Evolutionary conservation across 2,113 vertebrate genomes (phyloP).

Genomic region (Plestiodon gilberti): DNA sequence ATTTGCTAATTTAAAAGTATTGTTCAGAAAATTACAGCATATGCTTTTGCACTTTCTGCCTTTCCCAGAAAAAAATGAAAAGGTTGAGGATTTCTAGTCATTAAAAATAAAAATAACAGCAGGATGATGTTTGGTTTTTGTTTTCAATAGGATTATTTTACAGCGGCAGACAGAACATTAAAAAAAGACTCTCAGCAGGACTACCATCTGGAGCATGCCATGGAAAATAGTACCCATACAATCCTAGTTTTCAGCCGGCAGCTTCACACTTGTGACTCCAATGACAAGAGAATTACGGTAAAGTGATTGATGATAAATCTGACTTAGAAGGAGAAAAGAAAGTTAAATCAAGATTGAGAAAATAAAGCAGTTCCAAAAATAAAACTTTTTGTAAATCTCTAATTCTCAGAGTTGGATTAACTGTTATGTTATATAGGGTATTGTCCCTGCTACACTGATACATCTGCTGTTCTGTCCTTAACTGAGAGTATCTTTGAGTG

Average conservation of each 20-base stretch:
- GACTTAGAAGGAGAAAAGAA: not conserved
- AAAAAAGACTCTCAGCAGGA: constrained; percentile 83
- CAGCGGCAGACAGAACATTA: constrained; percentile 81
- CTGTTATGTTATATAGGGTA: not conserved
- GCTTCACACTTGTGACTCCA: constrained; percentile 83
- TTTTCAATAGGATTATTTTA: constrained; percentile 84
- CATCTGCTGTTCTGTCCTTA: not conserved
- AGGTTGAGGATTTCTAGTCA: not conserved
- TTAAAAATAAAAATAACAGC: not conserved
- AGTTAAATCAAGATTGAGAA: not conserved
- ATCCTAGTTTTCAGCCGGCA: constrained; percentile 83
- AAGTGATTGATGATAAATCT: constrained; percentile 25
- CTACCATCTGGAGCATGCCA: constrained; percentile 85
- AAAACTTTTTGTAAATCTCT: not conserved
- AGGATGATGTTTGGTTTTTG: constrained; percentile 9
- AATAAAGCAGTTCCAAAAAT: not conserved
- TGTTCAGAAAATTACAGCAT: not conserved
- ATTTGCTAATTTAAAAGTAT: not conserved
- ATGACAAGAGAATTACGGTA: constrained; percentile 87
- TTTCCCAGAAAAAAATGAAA: not conserved
- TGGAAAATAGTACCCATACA: constrained; percentile 88
- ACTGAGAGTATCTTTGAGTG: not conserved
- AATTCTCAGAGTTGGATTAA: not conserved
- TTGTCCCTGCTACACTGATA: not conserved
- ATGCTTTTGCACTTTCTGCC: constrained; percentile 9